Conservation (phyloP, 2,888 invertebrate genomes). For the Sympetrum striolatum region DNA sequence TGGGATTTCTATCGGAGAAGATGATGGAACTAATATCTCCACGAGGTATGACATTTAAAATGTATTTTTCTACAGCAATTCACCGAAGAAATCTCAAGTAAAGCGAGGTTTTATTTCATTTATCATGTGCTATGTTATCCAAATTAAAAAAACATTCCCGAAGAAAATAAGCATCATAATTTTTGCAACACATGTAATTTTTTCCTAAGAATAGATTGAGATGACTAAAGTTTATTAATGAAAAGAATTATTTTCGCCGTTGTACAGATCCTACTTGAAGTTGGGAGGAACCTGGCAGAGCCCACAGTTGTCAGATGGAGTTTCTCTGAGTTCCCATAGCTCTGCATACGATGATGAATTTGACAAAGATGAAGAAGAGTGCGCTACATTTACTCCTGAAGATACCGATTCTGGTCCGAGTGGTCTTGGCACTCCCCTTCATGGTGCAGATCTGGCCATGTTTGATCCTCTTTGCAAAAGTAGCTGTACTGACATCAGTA, state of each 20-base stretch:
- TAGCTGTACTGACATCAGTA: background rate
- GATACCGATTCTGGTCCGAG: conserved; percentile 60
- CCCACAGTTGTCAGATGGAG: conserved; percentile 57
- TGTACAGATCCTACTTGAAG: conserved; percentile 16
- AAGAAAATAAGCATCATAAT: no score
- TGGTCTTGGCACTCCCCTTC: conserved; percentile 54
- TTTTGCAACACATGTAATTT: no score
- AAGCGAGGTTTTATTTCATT: no score
- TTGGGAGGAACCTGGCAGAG: conserved; percentile 54
- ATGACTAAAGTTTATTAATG: background rate
- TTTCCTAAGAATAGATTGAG: background rate
- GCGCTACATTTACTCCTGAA: conserved; percentile 55
- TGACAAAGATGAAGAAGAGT: conserved; percentile 54
- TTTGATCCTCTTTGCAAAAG: conserved; percentile 13
- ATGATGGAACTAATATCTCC: background rate
- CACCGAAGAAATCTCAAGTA: no score
- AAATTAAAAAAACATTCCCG: no score
- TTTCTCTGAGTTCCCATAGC: conserved; percentile 54
- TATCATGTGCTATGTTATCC: no score
- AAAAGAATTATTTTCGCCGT: background rate
- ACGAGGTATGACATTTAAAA: background rate
- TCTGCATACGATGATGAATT: conserved; percentile 52
- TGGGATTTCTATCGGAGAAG: conserved; percentile 27
- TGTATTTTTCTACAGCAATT: no score
- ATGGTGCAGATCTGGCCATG: conserved; percentile 24